Percentiles rank a stretch among this genome's conserved stretches.
Conservation (phyloP, 2,888 invertebrate species). For the Eristalis arbustorum region DNA sequence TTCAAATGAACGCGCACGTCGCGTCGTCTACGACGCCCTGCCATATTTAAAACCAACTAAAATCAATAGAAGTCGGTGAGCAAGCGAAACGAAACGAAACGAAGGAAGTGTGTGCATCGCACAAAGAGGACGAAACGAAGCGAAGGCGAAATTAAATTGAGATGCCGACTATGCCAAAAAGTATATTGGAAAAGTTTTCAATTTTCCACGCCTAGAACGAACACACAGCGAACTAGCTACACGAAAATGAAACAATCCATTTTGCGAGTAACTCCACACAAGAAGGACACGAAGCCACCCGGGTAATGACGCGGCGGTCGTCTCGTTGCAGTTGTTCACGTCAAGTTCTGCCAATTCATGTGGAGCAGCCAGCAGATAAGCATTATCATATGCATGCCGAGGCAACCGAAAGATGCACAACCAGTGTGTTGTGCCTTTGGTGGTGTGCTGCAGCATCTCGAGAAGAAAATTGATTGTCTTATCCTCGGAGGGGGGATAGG, state of each 20-base stretch:
- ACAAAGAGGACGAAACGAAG: neutral
- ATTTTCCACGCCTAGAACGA: conserved; percentile 23
- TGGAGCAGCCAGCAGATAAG: neutral
- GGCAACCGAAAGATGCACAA: conserved; percentile 1
- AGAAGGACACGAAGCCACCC: neutral
- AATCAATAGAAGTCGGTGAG: conserved; percentile 50
- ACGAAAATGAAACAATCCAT: neutral
- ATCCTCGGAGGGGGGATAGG: neutral
- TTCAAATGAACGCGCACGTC: conserved; percentile 7
- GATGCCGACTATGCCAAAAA: conserved; percentile 60
- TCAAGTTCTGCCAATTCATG: conserved; percentile 17
- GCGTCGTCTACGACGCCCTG: conserved; percentile 9
- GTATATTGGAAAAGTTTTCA: conserved; percentile 67
- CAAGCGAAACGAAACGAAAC: neutral
- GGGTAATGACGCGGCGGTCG: neutral
- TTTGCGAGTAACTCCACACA: neutral
- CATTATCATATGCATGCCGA: neutral
- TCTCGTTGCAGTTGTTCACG: neutral
- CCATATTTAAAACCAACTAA: conserved; percentile 55
- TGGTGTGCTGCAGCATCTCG: conserved; percentile 5
- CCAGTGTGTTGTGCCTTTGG: neutral
- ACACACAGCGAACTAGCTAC: neutral
- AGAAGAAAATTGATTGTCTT: neutral
- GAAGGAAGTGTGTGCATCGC: neutral
- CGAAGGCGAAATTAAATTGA: conserved; percentile 39